A percentile compares a stretch with the other conserved stretches of the same genome.
These are phyloP conservation scores for Saccostrea echinata DNA, from an alignment of 1,140 invertebrate species.

Conservation along the genomic window DNA sequence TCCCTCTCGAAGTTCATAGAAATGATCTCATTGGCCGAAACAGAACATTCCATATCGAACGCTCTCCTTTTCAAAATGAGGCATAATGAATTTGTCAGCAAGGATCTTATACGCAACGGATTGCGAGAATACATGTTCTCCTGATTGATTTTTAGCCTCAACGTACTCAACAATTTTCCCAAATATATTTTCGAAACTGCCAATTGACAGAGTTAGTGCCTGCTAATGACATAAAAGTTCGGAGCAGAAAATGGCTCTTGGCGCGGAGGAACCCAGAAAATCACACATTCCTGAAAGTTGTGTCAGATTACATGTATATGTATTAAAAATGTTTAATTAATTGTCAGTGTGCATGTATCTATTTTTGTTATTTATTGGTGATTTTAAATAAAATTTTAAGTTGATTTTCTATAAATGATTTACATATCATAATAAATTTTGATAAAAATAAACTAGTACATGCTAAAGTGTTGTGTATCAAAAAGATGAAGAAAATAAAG, in stretches of 20 bases:
- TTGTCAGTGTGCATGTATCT: background rate
- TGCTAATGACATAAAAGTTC: background rate
- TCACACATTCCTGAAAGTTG: background rate
- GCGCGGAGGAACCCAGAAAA: background rate
- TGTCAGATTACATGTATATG: background rate
- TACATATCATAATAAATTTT: background rate
- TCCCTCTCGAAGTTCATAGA: slow-evolving; percentile 71
- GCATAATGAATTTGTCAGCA: slow-evolving; percentile 68
- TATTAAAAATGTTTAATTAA: background rate
- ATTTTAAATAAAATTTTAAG: background rate
- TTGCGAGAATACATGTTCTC: slow-evolving; percentile 72
- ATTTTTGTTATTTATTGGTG: background rate
- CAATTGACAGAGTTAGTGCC: background rate
- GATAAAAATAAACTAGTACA: background rate
- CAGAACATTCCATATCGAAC: slow-evolving; percentile 70
- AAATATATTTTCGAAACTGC: background rate
- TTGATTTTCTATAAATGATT: background rate
- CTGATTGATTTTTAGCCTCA: background rate
- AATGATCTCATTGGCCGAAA: slow-evolving; percentile 67
- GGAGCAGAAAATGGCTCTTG: background rate
- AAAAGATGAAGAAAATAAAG: too few relatives aligned
- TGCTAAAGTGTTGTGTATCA: too few relatives aligned
- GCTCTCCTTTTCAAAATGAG: slow-evolving; percentile 71
- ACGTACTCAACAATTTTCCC: background rate
- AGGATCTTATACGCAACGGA: slow-evolving; percentile 70